Conservation (phyloP, 2,888 invertebrate genomes). For the Diaprepes abbreviatus region DNA sequence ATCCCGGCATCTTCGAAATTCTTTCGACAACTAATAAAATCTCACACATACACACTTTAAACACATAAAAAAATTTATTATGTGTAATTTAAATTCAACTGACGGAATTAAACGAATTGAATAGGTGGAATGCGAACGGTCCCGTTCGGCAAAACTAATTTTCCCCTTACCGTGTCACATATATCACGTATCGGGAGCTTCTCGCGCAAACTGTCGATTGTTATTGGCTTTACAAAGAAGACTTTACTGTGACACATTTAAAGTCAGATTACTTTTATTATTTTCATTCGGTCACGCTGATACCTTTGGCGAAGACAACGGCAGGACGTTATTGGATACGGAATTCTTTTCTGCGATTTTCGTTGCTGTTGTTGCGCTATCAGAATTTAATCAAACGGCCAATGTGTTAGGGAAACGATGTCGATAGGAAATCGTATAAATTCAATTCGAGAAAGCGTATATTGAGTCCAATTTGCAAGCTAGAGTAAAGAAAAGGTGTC, state of each 20-base stretch:
- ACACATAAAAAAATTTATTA: conserved; percentile 50
- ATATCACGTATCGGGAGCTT: conserved; percentile 65
- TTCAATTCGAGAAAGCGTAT: conserved; percentile 55
- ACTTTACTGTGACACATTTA: conserved; percentile 69
- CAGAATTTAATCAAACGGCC: conserved; percentile 51
- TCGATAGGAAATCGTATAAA: conserved; percentile 35
- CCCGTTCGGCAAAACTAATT: conserved; percentile 65
- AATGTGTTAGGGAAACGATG: conserved; percentile 49
- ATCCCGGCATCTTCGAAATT: conserved; percentile 8
- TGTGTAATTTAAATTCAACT: conserved; percentile 49
- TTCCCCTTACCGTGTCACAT: conserved; percentile 67
- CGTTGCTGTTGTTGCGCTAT: conserved; percentile 37
- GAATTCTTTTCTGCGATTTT: conserved; percentile 43
- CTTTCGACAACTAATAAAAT: conserved; percentile 33
- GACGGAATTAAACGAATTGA: conserved; percentile 47
- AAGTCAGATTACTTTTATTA: conserved; percentile 69
- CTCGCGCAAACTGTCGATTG: conserved; percentile 60
- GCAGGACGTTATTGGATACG: conserved; percentile 49
- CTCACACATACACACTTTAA: conserved; percentile 39
- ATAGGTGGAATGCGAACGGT: conserved; percentile 49
- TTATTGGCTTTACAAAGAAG: conserved; percentile 67
- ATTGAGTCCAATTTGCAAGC: conserved; percentile 27
- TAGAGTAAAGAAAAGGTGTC: background rate
- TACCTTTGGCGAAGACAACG: conserved; percentile 49
- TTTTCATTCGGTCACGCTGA: conserved; percentile 50